Conservation (phyloP, 2,113 vertebrate genomes). For the Paradisaea rubra region DNA sequence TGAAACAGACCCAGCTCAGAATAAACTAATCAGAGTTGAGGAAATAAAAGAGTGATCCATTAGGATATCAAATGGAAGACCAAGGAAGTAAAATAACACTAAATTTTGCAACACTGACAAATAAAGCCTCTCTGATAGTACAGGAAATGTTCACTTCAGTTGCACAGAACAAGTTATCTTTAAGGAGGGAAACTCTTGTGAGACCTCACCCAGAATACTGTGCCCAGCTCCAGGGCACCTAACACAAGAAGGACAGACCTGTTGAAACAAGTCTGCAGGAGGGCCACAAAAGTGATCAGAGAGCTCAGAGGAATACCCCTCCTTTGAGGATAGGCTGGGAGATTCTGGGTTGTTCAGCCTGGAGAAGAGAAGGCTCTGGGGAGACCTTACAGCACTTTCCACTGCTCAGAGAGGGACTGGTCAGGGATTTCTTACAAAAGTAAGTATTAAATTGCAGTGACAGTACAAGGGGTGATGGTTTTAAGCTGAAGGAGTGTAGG, state of each 20-base stretch:
- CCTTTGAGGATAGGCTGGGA: neutral
- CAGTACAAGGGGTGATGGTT: neutral
- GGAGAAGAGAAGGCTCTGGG: neutral
- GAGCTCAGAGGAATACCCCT: neutral
- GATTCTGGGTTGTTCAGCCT: neutral
- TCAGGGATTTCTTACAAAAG: neutral
- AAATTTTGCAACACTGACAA: neutral
- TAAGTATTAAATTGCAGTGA: neutral
- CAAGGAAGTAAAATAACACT: neutral
- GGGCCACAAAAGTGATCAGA: neutral
- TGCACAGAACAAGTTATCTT: neutral
- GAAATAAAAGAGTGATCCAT: neutral
- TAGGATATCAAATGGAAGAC: neutral
- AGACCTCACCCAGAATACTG: neutral
- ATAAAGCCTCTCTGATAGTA: neutral
- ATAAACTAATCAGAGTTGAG: neutral
- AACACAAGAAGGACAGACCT: neutral
- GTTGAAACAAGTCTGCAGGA: neutral
- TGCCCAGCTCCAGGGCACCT: fast-evolving
- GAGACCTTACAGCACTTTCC: neutral
- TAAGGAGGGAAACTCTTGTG: neutral
- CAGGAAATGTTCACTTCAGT: neutral
- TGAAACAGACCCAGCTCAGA: neutral
- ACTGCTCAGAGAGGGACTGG: too few species aligned
- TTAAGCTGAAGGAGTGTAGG: neutral